Percentiles rank a stretch among this genome's conserved stretches.
Conservation (phyloP, 1,140 invertebrate genomes). For the Lordiphosa clarofinis region DNA sequence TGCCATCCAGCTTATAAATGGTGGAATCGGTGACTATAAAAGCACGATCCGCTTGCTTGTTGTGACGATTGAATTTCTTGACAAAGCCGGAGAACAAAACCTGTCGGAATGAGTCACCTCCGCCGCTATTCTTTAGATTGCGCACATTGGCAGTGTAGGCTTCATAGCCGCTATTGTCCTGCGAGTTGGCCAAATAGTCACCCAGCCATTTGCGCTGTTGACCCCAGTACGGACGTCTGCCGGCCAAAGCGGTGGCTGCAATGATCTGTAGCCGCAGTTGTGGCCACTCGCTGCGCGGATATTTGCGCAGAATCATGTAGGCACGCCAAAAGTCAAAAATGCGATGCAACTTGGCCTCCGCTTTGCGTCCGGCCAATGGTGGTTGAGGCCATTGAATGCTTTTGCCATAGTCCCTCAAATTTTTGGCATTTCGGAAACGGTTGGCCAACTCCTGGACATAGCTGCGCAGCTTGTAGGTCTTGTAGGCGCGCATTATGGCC, state of each 20-base stretch:
- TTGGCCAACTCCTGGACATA: slow-evolving; percentile 87
- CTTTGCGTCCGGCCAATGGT: slow-evolving; percentile 84
- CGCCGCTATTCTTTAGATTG: slow-evolving; percentile 83
- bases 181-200: slow-evolving; percentile 90
- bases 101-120: slow-evolving; percentile 84
- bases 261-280: slow-evolving; percentile 90
- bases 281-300: slow-evolving; percentile 92
- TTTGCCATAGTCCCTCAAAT: slow-evolving; percentile 88
- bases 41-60: slow-evolving; percentile 93
- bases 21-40: slow-evolving; percentile 92
- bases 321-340: slow-evolving; percentile 89
- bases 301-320: slow-evolving; percentile 89
- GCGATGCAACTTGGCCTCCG: slow-evolving; percentile 81
- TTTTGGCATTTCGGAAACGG: slow-evolving; percentile 83
- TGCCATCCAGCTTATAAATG: slow-evolving; percentile 93
- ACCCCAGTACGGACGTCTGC: slow-evolving; percentile 90
- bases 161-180: slow-evolving; percentile 88
- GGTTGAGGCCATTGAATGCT: slow-evolving; percentile 89
- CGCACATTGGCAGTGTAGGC: slow-evolving; percentile 86
- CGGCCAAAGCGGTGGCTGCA: slow-evolving; percentile 88
- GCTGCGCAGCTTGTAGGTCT: slow-evolving; percentile 89
- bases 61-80: slow-evolving; percentile 86
- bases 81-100: slow-evolving; percentile 84
- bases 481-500: slow-evolving; percentile 90
- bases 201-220: slow-evolving; percentile 92